These are phyloP conservation scores for Adoxophyes honmai DNA, from an alignment of 1,140 invertebrate genomes.

Conservation along the genomic window DNA sequence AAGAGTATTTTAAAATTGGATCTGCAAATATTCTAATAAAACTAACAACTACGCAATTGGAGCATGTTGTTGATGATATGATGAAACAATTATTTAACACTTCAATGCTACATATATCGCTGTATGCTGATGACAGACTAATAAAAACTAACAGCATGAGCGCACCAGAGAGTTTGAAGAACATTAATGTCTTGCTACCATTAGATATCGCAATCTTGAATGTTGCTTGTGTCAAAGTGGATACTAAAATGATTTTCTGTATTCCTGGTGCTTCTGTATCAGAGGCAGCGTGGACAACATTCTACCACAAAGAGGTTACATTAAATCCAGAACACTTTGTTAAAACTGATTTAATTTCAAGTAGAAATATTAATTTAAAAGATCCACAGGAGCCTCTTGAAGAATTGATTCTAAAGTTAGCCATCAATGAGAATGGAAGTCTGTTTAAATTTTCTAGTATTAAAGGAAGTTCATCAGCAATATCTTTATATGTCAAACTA, in stretches of 20 bases:
- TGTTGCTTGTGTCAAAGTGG: constrained; percentile 30
- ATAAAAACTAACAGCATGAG: constrained; percentile 47
- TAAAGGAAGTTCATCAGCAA: constrained; percentile 18
- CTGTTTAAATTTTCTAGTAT: constrained; percentile 32
- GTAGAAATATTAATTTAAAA: constrained; percentile 24
- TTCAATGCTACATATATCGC: constrained; percentile 47
- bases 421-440: constrained; percentile 31
- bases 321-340: constrained; percentile 56
- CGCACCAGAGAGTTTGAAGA: constrained; percentile 39
- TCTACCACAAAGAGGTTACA: constrained; percentile 38
- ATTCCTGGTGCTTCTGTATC: constrained; percentile 47
- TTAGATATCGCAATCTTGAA: constrained; percentile 25
- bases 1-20: constrained; percentile 41
- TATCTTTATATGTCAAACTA: constrained; percentile 43
- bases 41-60: constrained; percentile 21
- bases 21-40: constrained; percentile 42
- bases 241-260: constrained; percentile 43
- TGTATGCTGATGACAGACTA: constrained; percentile 32
- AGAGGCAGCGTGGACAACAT: constrained; percentile 36
- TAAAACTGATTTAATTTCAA: constrained; percentile 26
- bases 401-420: constrained; percentile 30
- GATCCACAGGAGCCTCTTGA: constrained; percentile 24
- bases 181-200: constrained; percentile 43
- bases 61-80: background rate
- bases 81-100: constrained; percentile 24